Evolutionary conservation across 2,113 vertebrate genomes (phyloP).

Genomic region (Phainopepla nitens): DNA sequence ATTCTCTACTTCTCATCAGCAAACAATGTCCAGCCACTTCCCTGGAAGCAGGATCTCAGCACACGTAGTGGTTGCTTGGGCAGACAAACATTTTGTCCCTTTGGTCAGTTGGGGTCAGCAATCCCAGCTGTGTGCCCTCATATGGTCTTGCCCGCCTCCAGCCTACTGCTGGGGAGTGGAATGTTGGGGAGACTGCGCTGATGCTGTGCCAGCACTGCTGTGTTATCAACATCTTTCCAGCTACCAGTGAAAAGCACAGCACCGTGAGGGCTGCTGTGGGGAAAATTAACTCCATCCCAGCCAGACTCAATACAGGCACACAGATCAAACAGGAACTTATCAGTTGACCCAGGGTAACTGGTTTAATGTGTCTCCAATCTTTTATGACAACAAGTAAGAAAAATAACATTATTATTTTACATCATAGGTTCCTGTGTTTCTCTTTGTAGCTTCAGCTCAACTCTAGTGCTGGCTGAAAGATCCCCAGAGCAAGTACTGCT

Average conservation of each 20-base stretch:
- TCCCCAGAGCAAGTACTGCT: background rate
- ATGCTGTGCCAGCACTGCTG: background rate
- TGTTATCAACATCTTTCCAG: background rate
- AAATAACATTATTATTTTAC: background rate
- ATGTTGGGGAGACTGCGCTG: background rate
- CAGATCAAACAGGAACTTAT: background rate
- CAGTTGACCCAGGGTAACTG: background rate
- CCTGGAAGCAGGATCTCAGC: background rate
- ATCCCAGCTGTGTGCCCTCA: background rate
- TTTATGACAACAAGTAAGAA: background rate
- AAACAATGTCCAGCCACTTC: background rate
- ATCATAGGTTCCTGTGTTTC: background rate
- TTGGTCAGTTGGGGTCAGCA: background rate
- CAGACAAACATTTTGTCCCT: background rate
- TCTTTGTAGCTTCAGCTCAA: background rate
- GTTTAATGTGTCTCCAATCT: background rate
- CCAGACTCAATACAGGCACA: background rate
- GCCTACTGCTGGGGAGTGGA: background rate
- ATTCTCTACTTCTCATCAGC: background rate
- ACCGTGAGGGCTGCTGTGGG: background rate
- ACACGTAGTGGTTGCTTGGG: rapidly evolving
- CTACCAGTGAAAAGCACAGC: background rate
- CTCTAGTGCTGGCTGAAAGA: background rate
- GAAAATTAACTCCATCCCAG: background rate
- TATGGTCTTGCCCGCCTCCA: background rate